Percentiles rank a stretch among this genome's conserved stretches.
Evolutionary conservation across 92 coral and sea anemone species (phyloP).

Genomic region (Hydrozoanthus gracilis): DNA sequence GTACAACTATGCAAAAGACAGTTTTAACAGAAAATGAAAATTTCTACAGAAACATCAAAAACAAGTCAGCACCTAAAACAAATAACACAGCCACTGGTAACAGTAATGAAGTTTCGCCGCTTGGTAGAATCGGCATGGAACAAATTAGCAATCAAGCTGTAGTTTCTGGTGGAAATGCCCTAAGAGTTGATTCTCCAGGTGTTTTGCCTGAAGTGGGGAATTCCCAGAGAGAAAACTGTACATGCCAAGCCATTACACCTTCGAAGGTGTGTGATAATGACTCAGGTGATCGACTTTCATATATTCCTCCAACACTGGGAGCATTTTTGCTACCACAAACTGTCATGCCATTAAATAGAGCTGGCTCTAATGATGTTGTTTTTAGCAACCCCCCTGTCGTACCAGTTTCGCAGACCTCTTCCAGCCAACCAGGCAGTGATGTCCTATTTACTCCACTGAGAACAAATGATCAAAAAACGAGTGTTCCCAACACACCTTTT

Average conservation of each 20-base stretch:
- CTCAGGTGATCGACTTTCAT: neutral
- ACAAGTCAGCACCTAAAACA: neutral
- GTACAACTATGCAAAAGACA: neutral
- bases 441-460: neutral
- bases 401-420: neutral
- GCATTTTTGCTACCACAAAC: conserved; percentile 17
- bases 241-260: neutral
- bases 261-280: neutral
- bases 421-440: neutral
- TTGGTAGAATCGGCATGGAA: neutral
- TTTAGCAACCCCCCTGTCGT: neutral
- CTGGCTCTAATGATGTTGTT: too few relatives aligned
- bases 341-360: neutral
- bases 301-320: conserved; percentile 37
- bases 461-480: neutral
- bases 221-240: neutral
- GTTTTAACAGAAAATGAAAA: neutral
- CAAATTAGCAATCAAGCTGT: neutral
- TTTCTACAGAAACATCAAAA: neutral
- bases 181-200: neutral
- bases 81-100: neutral
- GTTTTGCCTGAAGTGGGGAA: neutral
- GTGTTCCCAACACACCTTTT: neutral
- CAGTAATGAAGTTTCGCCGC: neutral
- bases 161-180: too few relatives aligned